Conservation (phyloP, 2,113 vertebrate species). For the Lynx canadensis region DNA sequence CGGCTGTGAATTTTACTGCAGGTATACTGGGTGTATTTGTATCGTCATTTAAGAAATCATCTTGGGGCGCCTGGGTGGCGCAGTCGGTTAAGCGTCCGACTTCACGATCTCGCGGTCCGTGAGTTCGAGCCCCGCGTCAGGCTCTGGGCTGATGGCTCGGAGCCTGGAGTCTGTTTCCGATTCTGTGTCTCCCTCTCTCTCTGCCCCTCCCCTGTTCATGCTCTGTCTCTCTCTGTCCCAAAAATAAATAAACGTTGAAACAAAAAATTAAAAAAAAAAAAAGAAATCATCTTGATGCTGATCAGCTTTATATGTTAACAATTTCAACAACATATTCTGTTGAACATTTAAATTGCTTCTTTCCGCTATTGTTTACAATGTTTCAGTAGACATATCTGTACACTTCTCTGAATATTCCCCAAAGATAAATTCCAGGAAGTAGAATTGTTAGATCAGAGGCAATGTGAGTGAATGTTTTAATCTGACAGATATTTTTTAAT, state of each 20-base stretch:
- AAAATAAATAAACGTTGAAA: too few relatives aligned
- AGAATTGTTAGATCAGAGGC: background rate
- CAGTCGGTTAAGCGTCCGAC: too few relatives aligned
- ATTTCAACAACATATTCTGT: background rate
- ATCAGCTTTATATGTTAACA: background rate
- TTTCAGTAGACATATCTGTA: background rate
- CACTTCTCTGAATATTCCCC: background rate
- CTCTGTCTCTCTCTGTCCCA: too few relatives aligned
- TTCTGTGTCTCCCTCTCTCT: too few relatives aligned
- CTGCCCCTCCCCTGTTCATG: too few relatives aligned
- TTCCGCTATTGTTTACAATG: background rate
- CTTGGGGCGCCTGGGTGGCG: too few relatives aligned
- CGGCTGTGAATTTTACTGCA: background rate
- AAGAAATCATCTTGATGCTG: background rate
- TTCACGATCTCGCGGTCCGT: too few relatives aligned
- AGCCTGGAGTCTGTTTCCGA: too few relatives aligned
- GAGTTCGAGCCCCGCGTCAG: too few relatives aligned
- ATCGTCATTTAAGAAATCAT: background rate
- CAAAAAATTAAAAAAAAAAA: too few relatives aligned
- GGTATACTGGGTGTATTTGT: background rate
- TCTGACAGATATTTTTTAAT: background rate
- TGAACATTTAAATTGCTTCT: conserved; percentile 6
- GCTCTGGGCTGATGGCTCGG: too few relatives aligned
- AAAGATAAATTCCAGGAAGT: background rate
- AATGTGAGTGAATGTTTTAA: background rate